Evolutionary conservation across 2,888 invertebrate genomes (phyloP).

Genomic region (Parasteatoda lunata): DNA sequence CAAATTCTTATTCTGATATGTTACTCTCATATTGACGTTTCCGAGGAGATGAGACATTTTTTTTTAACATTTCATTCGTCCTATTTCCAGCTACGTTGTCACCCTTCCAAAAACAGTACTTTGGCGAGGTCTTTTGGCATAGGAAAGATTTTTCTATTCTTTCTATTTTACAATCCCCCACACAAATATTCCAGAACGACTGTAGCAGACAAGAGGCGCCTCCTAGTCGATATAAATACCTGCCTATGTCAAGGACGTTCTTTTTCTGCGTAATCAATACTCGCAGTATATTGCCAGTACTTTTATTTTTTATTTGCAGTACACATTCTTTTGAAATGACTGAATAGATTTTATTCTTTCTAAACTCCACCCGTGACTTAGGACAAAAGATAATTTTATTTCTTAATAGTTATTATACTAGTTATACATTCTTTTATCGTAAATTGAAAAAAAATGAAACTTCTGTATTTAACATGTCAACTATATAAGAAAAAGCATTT

Average conservation of each 20-base stretch:
- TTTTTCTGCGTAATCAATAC: slow-evolving; percentile 33
- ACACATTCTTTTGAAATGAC: not conserved
- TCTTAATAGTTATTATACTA: too few species aligned
- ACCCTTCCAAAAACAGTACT: slow-evolving; percentile 11
- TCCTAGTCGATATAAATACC: slow-evolving; percentile 50
- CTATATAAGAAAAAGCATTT: too few species aligned
- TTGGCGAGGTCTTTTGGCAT: slow-evolving; percentile 23
- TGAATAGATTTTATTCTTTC: too few species aligned
- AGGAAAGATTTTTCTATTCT: not conserved
- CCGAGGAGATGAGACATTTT: slow-evolving; percentile 53
- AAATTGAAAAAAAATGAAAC: too few species aligned
- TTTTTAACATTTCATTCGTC: slow-evolving; percentile 39
- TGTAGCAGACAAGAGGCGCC: slow-evolving; percentile 44
- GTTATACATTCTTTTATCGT: too few species aligned
- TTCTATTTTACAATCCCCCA: not conserved
- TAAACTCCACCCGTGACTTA: too few species aligned
- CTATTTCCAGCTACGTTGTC: not conserved
- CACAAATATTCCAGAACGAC: slow-evolving; percentile 15
- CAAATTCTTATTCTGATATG: too few species aligned
- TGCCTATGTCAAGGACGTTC: slow-evolving; percentile 58
- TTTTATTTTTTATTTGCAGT: not conserved
- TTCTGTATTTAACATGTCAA: too few species aligned
- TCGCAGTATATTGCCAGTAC: not conserved
- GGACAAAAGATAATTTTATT: too few species aligned
- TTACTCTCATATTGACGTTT: slow-evolving; percentile 26